Conservation (phyloP, 2,797 vertebrate species). For the Protonibea diacanthus region DNA sequence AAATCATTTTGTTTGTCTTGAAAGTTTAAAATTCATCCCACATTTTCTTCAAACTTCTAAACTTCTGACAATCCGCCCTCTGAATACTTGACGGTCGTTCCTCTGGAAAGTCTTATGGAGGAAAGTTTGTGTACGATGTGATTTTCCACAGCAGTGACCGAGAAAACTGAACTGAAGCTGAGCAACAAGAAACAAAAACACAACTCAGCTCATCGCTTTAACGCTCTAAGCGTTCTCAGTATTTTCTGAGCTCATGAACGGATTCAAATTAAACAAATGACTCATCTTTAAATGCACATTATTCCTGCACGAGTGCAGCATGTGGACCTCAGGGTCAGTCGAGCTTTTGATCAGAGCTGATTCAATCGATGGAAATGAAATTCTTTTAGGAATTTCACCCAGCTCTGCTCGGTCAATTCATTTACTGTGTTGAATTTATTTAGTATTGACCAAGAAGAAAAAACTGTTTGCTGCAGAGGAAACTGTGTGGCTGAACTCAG, state of each 20-base stretch:
- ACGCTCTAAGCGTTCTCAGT: background rate
- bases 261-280: background rate
- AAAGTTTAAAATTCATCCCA: background rate
- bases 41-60: background rate
- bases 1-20: background rate
- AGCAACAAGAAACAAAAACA: background rate
- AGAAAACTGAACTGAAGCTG: background rate
- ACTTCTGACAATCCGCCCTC: too few relatives aligned
- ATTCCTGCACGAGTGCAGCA: background rate
- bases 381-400: constrained; percentile 32
- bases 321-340: constrained; percentile 17
- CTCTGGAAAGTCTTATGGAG: background rate
- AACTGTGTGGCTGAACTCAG: constrained; percentile 22
- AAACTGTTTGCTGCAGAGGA: constrained; percentile 39
- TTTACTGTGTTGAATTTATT: constrained; percentile 57
- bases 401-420: constrained; percentile 45
- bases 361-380: constrained; percentile 59
- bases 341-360: constrained; percentile 15
- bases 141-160: too few relatives aligned
- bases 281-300: background rate
- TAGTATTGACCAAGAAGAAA: constrained; percentile 56
- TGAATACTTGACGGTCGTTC: background rate
- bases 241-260: background rate
- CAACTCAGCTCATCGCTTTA: background rate
- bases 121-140: too few relatives aligned